phyloP scores from a whole-genome alignment of 2,113 vertebrate genomes.

The Crotalus tigris region DNA sequence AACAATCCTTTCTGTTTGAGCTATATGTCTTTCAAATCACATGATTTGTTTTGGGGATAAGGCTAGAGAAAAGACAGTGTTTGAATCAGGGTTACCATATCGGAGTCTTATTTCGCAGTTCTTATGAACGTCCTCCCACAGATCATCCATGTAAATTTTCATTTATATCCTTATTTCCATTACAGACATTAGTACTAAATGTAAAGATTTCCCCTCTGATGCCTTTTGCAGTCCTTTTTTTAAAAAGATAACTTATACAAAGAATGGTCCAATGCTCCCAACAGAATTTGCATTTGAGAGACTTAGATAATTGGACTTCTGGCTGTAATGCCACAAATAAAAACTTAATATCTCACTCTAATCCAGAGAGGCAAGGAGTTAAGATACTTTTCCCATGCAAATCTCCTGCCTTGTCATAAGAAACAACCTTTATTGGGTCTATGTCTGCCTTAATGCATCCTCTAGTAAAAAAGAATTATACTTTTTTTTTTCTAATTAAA shows the following conservation, averaged over 20 bases:
- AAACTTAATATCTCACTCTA: neutral
- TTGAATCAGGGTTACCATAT: neutral
- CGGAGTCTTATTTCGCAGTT: neutral
- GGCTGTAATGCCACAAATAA: neutral
- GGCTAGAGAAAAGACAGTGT: neutral
- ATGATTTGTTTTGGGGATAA: neutral
- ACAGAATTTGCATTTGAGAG: neutral
- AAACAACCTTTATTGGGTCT: neutral
- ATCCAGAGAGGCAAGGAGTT: neutral
- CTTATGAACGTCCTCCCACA: neutral
- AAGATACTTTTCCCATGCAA: constrained; percentile 14
- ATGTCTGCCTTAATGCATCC: constrained; percentile 45
- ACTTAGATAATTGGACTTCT: neutral
- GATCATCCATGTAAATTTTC: neutral
- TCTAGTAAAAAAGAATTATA: constrained; percentile 37
- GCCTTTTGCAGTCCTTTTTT: neutral
- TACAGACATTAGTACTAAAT: neutral
- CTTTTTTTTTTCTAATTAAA: constrained; percentile 37
- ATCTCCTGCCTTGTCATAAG: neutral
- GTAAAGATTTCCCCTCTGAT: neutral
- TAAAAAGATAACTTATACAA: neutral
- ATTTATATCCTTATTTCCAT: neutral
- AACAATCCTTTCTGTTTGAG: neutral
- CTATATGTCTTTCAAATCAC: neutral
- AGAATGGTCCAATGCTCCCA: neutral